phyloP scores from a whole-genome alignment of 2,113 vertebrate genomes.

The Cepphus grylle region DNA sequence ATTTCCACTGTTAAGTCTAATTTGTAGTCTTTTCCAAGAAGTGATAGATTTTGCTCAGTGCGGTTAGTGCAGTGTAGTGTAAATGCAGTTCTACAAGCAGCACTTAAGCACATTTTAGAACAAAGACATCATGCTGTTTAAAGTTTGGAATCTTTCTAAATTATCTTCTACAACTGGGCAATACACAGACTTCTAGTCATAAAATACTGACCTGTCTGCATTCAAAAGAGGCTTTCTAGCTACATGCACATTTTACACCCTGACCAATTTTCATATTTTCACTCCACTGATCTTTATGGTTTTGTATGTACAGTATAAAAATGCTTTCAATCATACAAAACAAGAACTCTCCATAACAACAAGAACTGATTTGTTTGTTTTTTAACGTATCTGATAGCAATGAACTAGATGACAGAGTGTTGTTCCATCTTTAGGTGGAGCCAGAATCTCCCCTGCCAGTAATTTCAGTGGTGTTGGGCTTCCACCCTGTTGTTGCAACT shows the following conservation, averaged over 20 bases:
- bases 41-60: background rate
- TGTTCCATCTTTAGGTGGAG: constrained; percentile 22
- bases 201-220: background rate
- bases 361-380: background rate
- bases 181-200: background rate
- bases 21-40: background rate
- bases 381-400: background rate
- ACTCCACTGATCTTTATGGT: background rate
- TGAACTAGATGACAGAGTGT: background rate
- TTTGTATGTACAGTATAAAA: background rate
- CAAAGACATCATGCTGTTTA: background rate
- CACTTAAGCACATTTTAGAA: background rate
- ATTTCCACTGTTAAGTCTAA: background rate
- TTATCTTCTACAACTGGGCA: background rate
- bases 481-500: background rate
- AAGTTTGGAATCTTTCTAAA: background rate
- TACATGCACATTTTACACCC: background rate
- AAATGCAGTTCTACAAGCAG: background rate
- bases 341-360: background rate
- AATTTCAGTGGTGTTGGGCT: background rate
- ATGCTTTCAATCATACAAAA: background rate
- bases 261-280: background rate
- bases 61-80: background rate
- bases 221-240: background rate
- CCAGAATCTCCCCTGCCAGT: background rate